Base-by-base conservation (phyloP, 2,113 vertebrate genomes). In the Ornithorhynchus anatinus region DNA sequence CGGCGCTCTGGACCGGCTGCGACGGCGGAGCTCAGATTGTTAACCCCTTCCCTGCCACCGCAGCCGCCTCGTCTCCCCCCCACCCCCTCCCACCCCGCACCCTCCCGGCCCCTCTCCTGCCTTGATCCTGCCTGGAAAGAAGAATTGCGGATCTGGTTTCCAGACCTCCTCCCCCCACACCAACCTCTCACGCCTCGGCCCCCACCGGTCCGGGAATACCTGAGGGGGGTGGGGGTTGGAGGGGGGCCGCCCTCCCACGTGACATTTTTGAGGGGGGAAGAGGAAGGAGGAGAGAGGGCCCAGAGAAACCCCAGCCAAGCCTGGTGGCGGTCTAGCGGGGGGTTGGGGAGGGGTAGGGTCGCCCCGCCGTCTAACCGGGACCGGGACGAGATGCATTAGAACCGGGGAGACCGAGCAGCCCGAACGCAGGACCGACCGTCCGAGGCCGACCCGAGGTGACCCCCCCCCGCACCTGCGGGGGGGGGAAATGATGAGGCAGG, bases 11-110 rank as follows among this genome's bases (percentile, higher is more conserved):
- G 42, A 61, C 43, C 76, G 75, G 54, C 61, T 59, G 72, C 38
- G 72, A 81, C 77, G 35, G 0, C 8, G 23, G 36, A 51, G 54
- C 77, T 39, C 64, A 47, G 54, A 45, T 59, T 39, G 71, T 92
- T 92, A 92, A 93, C 90, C 78, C 81, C 33, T 89, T 82, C 73
- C 42, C 71, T 75, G 2, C 79, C 60, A 76, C 50, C 68, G 7
- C 6, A 13, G 10, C 6, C 80, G 6, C 19, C 45, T 23, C 23
- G 27, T 17, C 19, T 12, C 6, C 0, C 52, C 79, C n/a, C n/a
- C 43, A 7, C 9, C 27, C 70, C 17, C 11, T 51, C 45, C 51
- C 35, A 48, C n/a, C 29, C 16, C 25, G 33, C 61, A 20, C 11
- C 27, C 40, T 7, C 16, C 15, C 4, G 6, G 15, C 27, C 45